A percentile compares a stretch with the other conserved stretches of the same genome.
Evolutionary conservation across 92 coral and sea anemone genomes (phyloP).

Genomic region (Metridium senile): DNA sequence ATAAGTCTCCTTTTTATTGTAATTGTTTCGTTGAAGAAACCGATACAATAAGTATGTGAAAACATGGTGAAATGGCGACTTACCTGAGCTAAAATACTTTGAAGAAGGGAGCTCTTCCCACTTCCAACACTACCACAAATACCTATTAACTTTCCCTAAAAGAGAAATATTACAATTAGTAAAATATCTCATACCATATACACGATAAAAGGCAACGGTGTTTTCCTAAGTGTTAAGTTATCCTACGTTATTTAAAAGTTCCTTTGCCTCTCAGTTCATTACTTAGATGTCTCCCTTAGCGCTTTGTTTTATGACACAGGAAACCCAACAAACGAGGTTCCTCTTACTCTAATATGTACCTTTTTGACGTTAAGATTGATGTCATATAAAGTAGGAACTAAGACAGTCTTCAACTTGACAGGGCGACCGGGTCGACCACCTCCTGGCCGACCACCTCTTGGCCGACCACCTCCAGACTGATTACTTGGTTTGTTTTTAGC

Average conservation of each 20-base stretch:
- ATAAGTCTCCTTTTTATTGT: too few relatives aligned
- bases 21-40: too few relatives aligned
- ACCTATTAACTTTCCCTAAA: conserved; percentile 80
- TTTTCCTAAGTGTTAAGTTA: too few relatives aligned
- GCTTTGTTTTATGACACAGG: too few relatives aligned
- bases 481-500: not conserved
- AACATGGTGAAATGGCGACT: not conserved
- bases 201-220: too few relatives aligned
- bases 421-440: not conserved
- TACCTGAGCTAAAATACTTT: conserved; percentile 87
- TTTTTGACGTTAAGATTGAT: conserved; percentile 64
- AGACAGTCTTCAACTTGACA: conserved; percentile 14
- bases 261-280: too few relatives aligned
- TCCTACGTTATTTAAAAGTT: too few relatives aligned
- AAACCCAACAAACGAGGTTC: too few relatives aligned
- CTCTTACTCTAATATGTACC: conserved; percentile 34
- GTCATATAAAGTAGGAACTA: conserved; percentile 61
- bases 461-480: conserved; percentile 23
- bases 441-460: conserved; percentile 4
- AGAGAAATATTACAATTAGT: not conserved
- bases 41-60: too few relatives aligned
- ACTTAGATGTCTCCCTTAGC: too few relatives aligned
- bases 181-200: too few relatives aligned
- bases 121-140: conserved; percentile 97
- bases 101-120: conserved; percentile 88